Conservation (phyloP, 1,140 invertebrate species). For the Calliopsis andreniformis region DNA sequence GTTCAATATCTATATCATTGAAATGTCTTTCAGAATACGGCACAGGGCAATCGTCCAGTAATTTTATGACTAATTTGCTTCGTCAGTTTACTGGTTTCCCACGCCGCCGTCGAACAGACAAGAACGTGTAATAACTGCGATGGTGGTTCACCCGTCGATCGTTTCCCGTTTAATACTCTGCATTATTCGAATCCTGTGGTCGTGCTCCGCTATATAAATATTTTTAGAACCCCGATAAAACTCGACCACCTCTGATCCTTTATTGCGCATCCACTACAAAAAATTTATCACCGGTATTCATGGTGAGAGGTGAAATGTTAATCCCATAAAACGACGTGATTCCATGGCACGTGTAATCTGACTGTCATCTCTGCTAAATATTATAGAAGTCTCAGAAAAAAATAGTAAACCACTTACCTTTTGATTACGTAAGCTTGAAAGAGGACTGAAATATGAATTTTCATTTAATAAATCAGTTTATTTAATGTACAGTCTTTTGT, state of each 20-base stretch:
- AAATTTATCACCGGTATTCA: background rate
- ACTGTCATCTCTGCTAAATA: too few relatives aligned
- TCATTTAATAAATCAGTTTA: too few relatives aligned
- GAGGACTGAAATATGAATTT: too few relatives aligned
- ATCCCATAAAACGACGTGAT: background rate
- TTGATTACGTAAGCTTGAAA: too few relatives aligned
- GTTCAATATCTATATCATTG: too few relatives aligned
- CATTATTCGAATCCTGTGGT: background rate
- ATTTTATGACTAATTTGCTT: conserved; percentile 3
- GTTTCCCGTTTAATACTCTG: background rate
- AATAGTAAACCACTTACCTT: too few relatives aligned
- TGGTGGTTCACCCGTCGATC: conserved; percentile 4
- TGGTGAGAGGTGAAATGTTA: background rate
- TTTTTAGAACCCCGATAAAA: conserved; percentile 15
- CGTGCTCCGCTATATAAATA: background rate
- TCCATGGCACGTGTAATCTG: background rate
- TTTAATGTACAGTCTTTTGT: too few relatives aligned
- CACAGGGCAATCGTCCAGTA: background rate
- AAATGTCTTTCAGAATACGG: too few relatives aligned
- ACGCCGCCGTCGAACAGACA: background rate
- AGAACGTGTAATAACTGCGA: background rate
- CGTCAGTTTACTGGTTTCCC: background rate
- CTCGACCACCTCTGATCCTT: background rate
- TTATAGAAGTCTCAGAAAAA: too few relatives aligned
- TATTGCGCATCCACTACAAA: background rate